These are phyloP conservation scores for Gari tellinella DNA, from an alignment of 2,888 invertebrate genomes.

Conservation along the genomic window DNA sequence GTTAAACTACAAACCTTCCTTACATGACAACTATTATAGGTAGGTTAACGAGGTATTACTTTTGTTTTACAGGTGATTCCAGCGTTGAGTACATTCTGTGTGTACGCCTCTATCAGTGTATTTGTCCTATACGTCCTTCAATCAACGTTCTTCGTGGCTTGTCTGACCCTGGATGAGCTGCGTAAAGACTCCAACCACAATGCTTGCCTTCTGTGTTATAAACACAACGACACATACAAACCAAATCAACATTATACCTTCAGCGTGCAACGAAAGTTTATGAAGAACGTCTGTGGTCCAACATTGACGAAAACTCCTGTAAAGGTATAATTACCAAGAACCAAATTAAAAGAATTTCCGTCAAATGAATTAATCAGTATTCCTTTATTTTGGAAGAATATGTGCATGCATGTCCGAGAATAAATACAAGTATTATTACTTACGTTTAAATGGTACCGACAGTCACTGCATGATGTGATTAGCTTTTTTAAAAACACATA, in stretches of 20 bases:
- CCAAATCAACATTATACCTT: conserved; percentile 86
- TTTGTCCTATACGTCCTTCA: conserved; percentile 89
- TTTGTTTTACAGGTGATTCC: conserved; percentile 90
- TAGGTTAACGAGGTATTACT: no score
- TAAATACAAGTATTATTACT: no score
- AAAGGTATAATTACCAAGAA: conserved; percentile 87
- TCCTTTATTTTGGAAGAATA: no score
- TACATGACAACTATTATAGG: no score
- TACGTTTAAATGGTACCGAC: no score
- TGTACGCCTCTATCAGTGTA: conserved; percentile 92
- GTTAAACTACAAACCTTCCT: no score
- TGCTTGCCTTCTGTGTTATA: conserved; percentile 87
- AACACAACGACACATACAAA: conserved; percentile 86
- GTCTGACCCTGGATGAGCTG: conserved; percentile 89
- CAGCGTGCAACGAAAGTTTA: conserved; percentile 87
- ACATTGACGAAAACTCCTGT: conserved; percentile 88
- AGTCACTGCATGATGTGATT: no score
- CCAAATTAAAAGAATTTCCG: no score
- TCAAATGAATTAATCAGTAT: no score
- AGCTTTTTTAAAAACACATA: no score
- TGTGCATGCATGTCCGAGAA: no score
- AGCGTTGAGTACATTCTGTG: conserved; percentile 92
- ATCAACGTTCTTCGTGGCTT: conserved; percentile 92
- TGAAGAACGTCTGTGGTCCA: conserved; percentile 88
- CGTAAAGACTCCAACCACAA: conserved; percentile 74